These are phyloP conservation scores for Troides helena DNA, from an alignment of 2,888 invertebrate genomes.

Conservation along the genomic window DNA sequence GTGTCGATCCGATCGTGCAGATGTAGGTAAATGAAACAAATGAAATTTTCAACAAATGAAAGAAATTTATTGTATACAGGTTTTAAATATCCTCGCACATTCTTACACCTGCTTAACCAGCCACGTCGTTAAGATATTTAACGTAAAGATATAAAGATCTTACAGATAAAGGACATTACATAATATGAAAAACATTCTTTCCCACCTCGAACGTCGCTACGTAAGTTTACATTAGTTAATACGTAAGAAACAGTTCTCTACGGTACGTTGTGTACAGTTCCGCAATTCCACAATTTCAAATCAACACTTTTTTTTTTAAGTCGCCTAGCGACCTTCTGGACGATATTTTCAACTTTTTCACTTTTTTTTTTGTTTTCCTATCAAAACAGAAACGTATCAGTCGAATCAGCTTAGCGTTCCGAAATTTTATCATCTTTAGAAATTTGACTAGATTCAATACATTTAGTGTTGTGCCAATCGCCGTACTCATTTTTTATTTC, in stretches of 20 bases:
- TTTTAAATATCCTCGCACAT: conserved; percentile 78
- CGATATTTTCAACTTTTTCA: conserved; percentile 56
- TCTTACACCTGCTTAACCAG: conserved; percentile 75
- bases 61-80: conserved; percentile 81
- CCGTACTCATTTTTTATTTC: conserved; percentile 36
- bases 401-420: conserved; percentile 68
- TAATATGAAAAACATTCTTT: conserved; percentile 60
- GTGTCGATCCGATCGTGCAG: background rate
- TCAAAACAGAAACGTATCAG: conserved; percentile 59
- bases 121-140: conserved; percentile 71
- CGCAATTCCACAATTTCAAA: conserved; percentile 76
- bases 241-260: conserved; percentile 55
- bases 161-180: conserved; percentile 73
- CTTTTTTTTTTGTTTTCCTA: conserved; percentile 34
- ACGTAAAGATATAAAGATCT: conserved; percentile 76
- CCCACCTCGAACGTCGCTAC: conserved; percentile 62
- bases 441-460: conserved; percentile 79
- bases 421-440: conserved; percentile 50
- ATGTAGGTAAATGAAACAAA: conserved; percentile 62
- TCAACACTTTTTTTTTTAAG: conserved; percentile 56
- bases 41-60: conserved; percentile 75
- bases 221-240: conserved; percentile 56
- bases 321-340: conserved; percentile 76
- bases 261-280: conserved; percentile 65
- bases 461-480: conserved; percentile 63